These are phyloP conservation scores for Chaunax sp. DNA, from an alignment of 2,797 vertebrate genomes.

Conservation along the genomic window DNA sequence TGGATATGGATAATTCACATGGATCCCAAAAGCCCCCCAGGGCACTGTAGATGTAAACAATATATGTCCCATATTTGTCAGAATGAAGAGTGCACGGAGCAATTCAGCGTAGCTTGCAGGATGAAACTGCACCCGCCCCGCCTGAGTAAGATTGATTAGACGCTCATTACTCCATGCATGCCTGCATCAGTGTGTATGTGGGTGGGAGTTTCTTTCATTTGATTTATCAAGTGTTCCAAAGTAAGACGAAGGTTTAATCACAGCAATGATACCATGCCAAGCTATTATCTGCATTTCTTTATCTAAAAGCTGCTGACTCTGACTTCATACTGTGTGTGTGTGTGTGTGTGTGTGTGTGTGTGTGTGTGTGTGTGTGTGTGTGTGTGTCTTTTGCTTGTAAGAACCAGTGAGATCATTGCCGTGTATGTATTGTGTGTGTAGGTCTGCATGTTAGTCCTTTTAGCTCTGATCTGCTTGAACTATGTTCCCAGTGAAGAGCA, in stretches of 20 bases:
- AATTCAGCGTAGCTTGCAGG: conserved; percentile 49
- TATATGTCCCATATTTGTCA: conserved; percentile 73
- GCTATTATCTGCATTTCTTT: conserved; percentile 61
- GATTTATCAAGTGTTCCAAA: conserved; percentile 76
- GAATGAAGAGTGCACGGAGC: conserved; percentile 59
- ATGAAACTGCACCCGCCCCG: conserved; percentile 56
- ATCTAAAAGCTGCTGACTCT: conserved; percentile 60
- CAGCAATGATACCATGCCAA: conserved; percentile 59
- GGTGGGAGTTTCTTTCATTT: conserved; percentile 68
- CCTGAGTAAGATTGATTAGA: conserved; percentile 73
- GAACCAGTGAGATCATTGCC: background rate
- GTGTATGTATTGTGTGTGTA: background rate
- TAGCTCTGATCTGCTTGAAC: background rate
- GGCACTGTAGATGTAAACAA: conserved; percentile 75
- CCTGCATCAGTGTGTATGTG: conserved; percentile 28
- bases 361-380: conserved; percentile 4
- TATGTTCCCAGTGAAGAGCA: conserved; percentile 5
- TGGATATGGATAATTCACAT: conserved; percentile 79
- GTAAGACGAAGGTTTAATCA: conserved; percentile 68
- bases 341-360: background rate
- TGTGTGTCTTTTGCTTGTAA: background rate
- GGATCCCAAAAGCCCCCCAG: conserved; percentile 64
- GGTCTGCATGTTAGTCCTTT: background rate
- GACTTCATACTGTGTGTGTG: conserved; percentile 6
- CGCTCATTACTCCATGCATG: conserved; percentile 57